Percentiles rank a stretch among this genome's conserved stretches.
Conservation (phyloP, 2,888 invertebrate genomes). For the Aplocera efformata region DNA sequence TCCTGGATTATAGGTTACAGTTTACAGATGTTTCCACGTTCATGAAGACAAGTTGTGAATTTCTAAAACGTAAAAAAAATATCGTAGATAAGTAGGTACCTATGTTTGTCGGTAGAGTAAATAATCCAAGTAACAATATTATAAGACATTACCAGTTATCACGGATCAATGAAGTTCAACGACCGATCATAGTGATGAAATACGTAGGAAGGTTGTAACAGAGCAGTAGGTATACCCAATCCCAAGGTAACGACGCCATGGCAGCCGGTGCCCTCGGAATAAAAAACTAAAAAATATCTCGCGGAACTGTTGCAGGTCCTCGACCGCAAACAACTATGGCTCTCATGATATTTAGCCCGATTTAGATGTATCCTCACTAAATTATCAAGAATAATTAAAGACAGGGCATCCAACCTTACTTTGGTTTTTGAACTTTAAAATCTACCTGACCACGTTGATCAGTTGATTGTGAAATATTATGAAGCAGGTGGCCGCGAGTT, state of each 20-base stretch:
- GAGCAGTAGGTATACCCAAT: slow-evolving; percentile 25
- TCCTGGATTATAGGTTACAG: no score
- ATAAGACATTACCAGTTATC: slow-evolving; percentile 14
- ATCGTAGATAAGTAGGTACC: no score
- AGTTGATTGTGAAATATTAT: slow-evolving; percentile 14
- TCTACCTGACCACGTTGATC: slow-evolving; percentile 25
- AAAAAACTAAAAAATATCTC: slow-evolving; percentile 42
- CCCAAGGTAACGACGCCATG: slow-evolving; percentile 49
- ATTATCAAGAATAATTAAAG: slow-evolving; percentile 24
- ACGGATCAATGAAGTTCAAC: slow-evolving; percentile 51
- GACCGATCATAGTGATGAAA: slow-evolving; percentile 64
- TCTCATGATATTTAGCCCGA: slow-evolving; percentile 16
- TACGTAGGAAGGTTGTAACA: slow-evolving; percentile 62
- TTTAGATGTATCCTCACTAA: slow-evolving; percentile 18
- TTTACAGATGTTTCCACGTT: no score
- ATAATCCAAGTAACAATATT: slow-evolving; percentile 9
- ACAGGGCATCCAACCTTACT: slow-evolving; percentile 40
- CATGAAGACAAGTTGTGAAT: no score
- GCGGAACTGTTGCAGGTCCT: slow-evolving; percentile 53
- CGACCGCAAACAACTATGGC: slow-evolving; percentile 41
- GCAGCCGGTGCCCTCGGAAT: slow-evolving; percentile 45
- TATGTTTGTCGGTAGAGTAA: no score
- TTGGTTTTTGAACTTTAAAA: slow-evolving; percentile 42
- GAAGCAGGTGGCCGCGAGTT: slow-evolving; percentile 8
- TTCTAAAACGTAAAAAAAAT: no score